Evolutionary conservation across 2,113 vertebrate species (phyloP), one percentile per base, ranked within the genome.

Genomic region (Colius striatus): DNA sequence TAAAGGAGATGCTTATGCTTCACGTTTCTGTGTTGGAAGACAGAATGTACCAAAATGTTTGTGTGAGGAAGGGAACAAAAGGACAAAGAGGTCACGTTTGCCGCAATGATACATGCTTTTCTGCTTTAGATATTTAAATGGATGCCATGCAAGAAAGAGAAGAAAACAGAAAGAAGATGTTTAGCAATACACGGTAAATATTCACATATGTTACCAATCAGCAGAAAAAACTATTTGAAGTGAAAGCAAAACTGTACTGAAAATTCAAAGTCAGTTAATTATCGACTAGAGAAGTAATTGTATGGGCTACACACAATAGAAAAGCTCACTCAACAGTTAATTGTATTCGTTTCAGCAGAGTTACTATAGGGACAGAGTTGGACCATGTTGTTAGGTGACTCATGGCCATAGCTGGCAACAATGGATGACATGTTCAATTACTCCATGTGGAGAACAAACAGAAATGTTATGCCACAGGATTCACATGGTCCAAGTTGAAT

Each of bases 261-360:
- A 95, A 91, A 92, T 87, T 77, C 87, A 62, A 76, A 90, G 54
- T 87, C 19, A 50, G 30, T 68, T 95, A 89, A 87, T 92, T 91
- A 76, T 75, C 80, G 62, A 53, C 25, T 54, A 68, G 29, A n/a
- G 34, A 91, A 79, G 29, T 54, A 83, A 91, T n/a, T 84, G 16
- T 36, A 71, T 21, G 53, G 65, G 79, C 76, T 77, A 50, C 26
- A 81, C 21, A 77, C 75, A 86, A 81, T 10, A 48, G 30, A 73
- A 86, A 86, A 81, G 38, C 30, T 92, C 63, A 84, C 25, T 23
- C 12, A 1, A 41, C 38, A 78, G 60, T 60, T 90, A 71, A 90
- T 21, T 82, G 10, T 41, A 71, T 48, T 80, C 1, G 29, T 70
- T 87, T 63, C 67, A 90, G 82, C 3, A 67, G 30, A 86, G 9